These are phyloP conservation scores for Psix sp. DNA, from an alignment of 1,140 invertebrate genomes.

Conservation along the genomic window DNA sequence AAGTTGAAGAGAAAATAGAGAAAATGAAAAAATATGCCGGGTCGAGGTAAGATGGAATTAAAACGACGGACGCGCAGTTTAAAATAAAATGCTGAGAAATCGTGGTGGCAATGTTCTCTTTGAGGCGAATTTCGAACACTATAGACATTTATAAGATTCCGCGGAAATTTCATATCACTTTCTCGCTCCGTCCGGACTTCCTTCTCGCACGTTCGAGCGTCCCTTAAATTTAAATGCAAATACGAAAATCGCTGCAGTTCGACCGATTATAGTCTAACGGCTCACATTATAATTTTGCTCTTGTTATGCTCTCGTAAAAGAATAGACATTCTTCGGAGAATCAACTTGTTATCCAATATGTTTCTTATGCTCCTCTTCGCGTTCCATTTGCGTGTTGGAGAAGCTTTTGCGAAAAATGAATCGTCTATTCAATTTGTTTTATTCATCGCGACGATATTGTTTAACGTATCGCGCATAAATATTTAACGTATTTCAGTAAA, in stretches of 20 bases:
- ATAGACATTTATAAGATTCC: constrained; percentile 48
- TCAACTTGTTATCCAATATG: constrained; percentile 11
- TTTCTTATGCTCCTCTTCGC: constrained; percentile 2
- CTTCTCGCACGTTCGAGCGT: constrained; percentile 7
- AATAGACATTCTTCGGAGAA: constrained; percentile 4
- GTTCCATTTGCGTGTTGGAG: not conserved
- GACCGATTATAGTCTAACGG: constrained; percentile 21
- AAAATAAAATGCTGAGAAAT: constrained; percentile 39
- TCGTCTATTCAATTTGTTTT: no score
- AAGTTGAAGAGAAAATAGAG: constrained; percentile 76
- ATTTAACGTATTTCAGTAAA: no score
- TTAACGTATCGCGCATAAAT: no score
- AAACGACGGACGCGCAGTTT: constrained; percentile 39
- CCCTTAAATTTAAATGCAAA: constrained; percentile 28
- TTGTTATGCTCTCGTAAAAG: constrained; percentile 5
- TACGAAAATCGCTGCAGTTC: constrained; percentile 18
- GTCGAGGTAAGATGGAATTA: constrained; percentile 78
- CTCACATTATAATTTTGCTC: constrained; percentile 18
- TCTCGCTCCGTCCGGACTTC: no score
- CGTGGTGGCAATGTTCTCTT: constrained; percentile 22
- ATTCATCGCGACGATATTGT: no score
- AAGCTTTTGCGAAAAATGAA: no score
- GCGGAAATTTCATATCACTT: constrained; percentile 10
- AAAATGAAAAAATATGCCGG: constrained; percentile 82
- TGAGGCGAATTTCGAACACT: constrained; percentile 38